phyloP scores from a whole-genome alignment of 2,797 vertebrate genomes.

The Sebastes glaucus region DNA sequence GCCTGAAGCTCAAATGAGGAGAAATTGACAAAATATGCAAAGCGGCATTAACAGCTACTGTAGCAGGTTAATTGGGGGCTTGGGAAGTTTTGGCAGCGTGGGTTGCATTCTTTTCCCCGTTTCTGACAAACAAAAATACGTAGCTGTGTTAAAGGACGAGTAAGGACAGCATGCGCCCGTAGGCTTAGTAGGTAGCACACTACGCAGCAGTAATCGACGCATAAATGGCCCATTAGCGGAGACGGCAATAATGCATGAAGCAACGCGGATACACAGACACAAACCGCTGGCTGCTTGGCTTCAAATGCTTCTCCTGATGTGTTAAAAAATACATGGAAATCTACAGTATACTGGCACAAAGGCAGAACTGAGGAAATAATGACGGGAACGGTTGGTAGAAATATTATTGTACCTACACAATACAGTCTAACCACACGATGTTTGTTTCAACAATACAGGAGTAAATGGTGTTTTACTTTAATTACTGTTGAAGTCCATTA shows the following conservation, averaged over 20 bases:
- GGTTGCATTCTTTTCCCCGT: conserved; percentile 14
- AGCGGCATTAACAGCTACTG: conserved; percentile 73
- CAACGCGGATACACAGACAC: neutral
- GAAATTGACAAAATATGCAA: conserved; percentile 74
- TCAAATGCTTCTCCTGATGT: conserved; percentile 5
- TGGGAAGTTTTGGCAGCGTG: conserved; percentile 66
- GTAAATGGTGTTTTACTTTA: neutral
- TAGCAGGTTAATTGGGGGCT: conserved; percentile 84
- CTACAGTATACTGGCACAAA: neutral
- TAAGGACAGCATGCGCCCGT: conserved; percentile 32
- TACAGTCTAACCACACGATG: neutral
- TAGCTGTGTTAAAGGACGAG: conserved; percentile 55
- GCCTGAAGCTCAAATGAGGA: conserved; percentile 70
- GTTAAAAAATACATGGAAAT: neutral
- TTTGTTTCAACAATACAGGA: neutral
- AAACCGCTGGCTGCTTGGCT: conserved; percentile 10
- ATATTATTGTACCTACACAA: neutral
- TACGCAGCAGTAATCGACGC: conserved; percentile 7
- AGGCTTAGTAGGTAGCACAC: conserved; percentile 20
- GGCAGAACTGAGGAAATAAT: neutral
- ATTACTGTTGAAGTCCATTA: neutral
- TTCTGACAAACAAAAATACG: conserved; percentile 61
- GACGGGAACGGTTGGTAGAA: neutral
- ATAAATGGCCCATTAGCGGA: conserved; percentile 14
- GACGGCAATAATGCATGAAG: conserved; percentile 16